A percentile compares a stretch with the other conserved stretches of the same genome.
These are phyloP conservation scores for Protonibea diacanthus DNA, from an alignment of 2,797 vertebrate species.

Conservation along the genomic window DNA sequence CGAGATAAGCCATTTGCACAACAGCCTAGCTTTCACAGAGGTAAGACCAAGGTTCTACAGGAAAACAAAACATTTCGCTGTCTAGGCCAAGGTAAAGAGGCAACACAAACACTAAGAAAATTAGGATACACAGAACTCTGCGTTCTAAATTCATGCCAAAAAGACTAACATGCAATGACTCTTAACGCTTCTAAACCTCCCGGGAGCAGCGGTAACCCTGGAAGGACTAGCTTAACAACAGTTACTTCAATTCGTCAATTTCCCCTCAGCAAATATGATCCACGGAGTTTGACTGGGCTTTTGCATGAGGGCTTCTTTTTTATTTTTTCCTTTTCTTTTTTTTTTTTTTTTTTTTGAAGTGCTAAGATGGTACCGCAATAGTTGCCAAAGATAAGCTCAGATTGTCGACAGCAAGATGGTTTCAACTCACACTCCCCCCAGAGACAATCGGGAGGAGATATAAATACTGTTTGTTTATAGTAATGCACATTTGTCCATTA, in stretches of 20 bases:
- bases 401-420: conserved; percentile 80
- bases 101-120: conserved; percentile 83
- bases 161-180: conserved; percentile 85
- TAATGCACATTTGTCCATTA: conserved; percentile 86
- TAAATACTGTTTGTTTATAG: conserved; percentile 82
- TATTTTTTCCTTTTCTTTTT: neutral
- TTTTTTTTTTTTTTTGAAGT: conserved; percentile 63
- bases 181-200: conserved; percentile 73
- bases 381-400: conserved; percentile 75
- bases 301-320: conserved; percentile 44
- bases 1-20: conserved; percentile 83
- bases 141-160: conserved; percentile 84
- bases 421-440: conserved; percentile 74
- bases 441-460: conserved; percentile 72
- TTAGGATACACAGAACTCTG: conserved; percentile 82
- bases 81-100: conserved; percentile 75
- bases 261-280: conserved; percentile 69
- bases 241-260: conserved; percentile 65
- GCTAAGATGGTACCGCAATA: conserved; percentile 82
- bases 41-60: conserved; percentile 81
- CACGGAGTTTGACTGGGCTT: conserved; percentile 53
- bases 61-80: conserved; percentile 74
- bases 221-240: conserved; percentile 76
- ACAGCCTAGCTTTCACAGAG: conserved; percentile 82
- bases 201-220: conserved; percentile 55